Evolutionary conservation across 2,113 vertebrate genomes (phyloP).

Genomic region (Hemibagrus wyckioides): DNA sequence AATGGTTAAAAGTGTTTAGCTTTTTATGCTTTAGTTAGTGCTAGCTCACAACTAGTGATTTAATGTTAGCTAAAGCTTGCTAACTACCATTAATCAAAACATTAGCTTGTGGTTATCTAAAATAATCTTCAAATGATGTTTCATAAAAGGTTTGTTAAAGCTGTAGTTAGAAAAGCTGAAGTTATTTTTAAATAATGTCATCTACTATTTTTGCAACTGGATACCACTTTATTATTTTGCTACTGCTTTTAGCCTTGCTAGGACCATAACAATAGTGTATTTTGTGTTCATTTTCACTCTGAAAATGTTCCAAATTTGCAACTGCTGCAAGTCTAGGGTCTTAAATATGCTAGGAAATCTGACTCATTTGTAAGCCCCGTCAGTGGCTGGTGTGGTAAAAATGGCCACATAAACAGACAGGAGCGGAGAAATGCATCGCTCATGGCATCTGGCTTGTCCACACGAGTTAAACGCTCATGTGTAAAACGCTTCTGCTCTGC

Average conservation of each 20-base stretch:
- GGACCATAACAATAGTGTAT: background rate
- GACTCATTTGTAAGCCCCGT: slow-evolving; percentile 16
- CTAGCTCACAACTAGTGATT: background rate
- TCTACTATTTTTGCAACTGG: no score
- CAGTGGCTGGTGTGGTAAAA: background rate
- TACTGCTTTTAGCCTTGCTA: background rate
- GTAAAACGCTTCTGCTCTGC: background rate
- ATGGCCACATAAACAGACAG: background rate
- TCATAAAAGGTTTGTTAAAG: background rate
- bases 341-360: background rate
- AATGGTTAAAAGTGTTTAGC: background rate
- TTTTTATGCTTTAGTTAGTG: background rate
- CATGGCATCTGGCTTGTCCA: background rate
- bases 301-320: background rate
- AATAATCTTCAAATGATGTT: background rate
- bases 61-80: background rate
- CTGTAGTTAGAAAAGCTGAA: no score
- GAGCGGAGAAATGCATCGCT: background rate
- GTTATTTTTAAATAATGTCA: no score
- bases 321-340: background rate
- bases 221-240: background rate
- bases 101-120: background rate
- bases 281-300: background rate
- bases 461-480: background rate
- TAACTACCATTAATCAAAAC: background rate